These are phyloP conservation scores for Mus musculus DNA, from an alignment of 2,113 vertebrate genomes.

Conservation along the genomic window GRCm39 chr2:52810501-52811000, in stretches of 20 bases:
- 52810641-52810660: background rate
- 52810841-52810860: background rate
- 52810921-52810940: background rate
- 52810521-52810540: too few species aligned
- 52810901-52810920: background rate
- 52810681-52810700: background rate
- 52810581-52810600: background rate
- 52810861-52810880: background rate
- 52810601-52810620: background rate
- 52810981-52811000: slow-evolving; percentile 19
- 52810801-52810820: background rate
- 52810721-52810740: background rate
- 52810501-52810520: background rate
- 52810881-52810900: slow-evolving; percentile 39
- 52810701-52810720: background rate
- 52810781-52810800: background rate
- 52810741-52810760: background rate
- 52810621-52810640: background rate
- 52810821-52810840: background rate
- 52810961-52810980: slow-evolving; percentile 50
- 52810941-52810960: slow-evolving; percentile 24
- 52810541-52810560: background rate
- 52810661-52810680: background rate
- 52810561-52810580: background rate
- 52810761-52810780: background rate